Percentiles rank a stretch among this genome's conserved stretches.
Evolutionary conservation across 2,888 invertebrate species (phyloP).

Genomic region (Gymnocheta viridis): DNA sequence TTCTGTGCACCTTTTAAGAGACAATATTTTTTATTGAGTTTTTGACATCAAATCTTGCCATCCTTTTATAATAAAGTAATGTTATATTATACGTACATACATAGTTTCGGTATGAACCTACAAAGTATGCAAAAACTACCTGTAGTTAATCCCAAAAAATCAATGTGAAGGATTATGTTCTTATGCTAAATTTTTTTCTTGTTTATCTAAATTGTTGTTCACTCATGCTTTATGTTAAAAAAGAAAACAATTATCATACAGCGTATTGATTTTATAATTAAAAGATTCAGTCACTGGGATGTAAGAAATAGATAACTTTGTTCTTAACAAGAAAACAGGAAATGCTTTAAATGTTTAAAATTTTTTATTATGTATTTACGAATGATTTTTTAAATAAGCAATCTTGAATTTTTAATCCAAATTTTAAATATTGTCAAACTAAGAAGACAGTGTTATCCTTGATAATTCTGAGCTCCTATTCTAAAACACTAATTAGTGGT

Average conservation of each 20-base stretch:
- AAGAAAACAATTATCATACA: too few species aligned
- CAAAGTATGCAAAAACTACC: too few species aligned
- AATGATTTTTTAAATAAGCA: neutral
- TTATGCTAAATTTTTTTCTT: too few species aligned
- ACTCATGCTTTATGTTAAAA: too few species aligned
- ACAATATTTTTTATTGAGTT: neutral
- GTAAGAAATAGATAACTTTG: neutral
- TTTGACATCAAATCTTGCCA: neutral
- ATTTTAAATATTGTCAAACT: neutral
- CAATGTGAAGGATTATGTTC: too few species aligned
- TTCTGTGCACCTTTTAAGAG: neutral
- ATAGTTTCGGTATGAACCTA: too few species aligned
- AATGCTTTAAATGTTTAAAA: neutral
- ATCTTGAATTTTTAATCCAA: neutral
- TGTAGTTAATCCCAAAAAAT: too few species aligned
- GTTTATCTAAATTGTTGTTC: too few species aligned
- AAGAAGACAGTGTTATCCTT: neutral
- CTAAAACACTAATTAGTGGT: slow-evolving; percentile 13
- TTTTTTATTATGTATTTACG: neutral
- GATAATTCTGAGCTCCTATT: slow-evolving; percentile 7
- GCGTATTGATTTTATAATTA: too few species aligned
- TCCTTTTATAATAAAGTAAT: too few species aligned
- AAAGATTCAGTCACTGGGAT: neutral
- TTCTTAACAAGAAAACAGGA: neutral
- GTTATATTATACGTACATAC: too few species aligned